phyloP scores from a whole-genome alignment of 2,888 invertebrate genomes.

The Xanthia icteritia region DNA sequence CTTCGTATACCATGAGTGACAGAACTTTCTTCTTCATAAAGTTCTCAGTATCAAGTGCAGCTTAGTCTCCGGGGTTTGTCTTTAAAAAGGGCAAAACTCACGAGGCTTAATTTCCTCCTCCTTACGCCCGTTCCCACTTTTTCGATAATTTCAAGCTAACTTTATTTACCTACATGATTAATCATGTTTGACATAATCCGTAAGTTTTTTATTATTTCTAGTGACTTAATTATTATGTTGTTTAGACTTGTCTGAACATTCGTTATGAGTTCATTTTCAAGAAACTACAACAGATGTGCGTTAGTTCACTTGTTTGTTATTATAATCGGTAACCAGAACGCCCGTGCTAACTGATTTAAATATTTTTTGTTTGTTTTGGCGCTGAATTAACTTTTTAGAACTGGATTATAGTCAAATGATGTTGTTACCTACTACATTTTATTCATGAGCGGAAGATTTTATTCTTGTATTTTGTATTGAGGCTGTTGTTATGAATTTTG shows the following conservation, averaged over 20 bases:
- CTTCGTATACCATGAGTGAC: not conserved
- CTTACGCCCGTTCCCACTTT: too few species aligned
- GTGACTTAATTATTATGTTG: slow-evolving; percentile 27
- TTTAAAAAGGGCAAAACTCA: not conserved
- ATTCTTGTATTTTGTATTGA: slow-evolving; percentile 3
- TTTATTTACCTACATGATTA: slow-evolving; percentile 1
- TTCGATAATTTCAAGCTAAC: not conserved
- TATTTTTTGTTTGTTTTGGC: slow-evolving; percentile 61
- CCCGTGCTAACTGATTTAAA: slow-evolving; percentile 49
- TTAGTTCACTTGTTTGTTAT: slow-evolving; percentile 49
- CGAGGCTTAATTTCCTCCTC: not conserved
- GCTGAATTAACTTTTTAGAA: slow-evolving; percentile 26
- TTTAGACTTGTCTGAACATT: slow-evolving; percentile 27
- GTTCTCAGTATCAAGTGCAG: not conserved
- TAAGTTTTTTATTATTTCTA: not conserved
- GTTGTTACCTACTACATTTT: slow-evolving; percentile 31
- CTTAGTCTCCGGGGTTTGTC: too few species aligned
- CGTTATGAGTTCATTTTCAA: slow-evolving; percentile 37
- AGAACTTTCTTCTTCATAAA: not conserved
- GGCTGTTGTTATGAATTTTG: not conserved
- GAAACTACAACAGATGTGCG: slow-evolving; percentile 43
- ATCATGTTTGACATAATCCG: not conserved
- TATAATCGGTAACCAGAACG: slow-evolving; percentile 43
- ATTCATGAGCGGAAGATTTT: not conserved
- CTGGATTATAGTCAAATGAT: slow-evolving; percentile 24